A percentile compares a stretch with the other conserved stretches of the same genome.
Evolutionary conservation across 2,113 vertebrate genomes (phyloP).

Genomic region (Salvator merianae): DNA sequence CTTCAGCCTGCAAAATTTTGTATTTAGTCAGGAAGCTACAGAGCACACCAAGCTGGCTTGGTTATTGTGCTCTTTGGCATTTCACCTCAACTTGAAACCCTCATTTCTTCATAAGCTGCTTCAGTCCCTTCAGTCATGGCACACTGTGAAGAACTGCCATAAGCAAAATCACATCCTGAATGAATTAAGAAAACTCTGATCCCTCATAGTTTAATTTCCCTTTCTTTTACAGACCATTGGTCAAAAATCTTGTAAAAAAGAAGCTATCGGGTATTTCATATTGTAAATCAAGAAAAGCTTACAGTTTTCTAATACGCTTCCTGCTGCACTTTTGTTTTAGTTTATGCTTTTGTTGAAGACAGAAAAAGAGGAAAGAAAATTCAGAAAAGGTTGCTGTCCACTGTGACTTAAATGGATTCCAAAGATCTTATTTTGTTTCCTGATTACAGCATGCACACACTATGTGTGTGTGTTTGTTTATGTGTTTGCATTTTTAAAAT

Average conservation of each 20-base stretch:
- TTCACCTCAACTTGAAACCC: neutral
- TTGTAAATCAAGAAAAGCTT: neutral
- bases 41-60: conserved; percentile 1
- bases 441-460: too few species aligned
- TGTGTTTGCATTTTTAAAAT: neutral
- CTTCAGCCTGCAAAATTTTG: too few species aligned
- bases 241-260: neutral
- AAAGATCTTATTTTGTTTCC: neutral
- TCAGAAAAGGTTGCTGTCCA: neutral
- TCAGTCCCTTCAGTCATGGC: neutral
- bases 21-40: too few species aligned
- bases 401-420: neutral
- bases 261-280: neutral
- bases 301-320: neutral
- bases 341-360: neutral
- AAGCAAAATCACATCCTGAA: neutral
- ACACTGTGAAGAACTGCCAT: neutral
- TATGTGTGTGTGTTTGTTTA: neutral
- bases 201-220: neutral
- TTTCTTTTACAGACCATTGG: neutral
- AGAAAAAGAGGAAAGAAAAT: neutral
- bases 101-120: neutral
- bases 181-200: neutral
- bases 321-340: neutral
- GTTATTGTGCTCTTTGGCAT: conserved; percentile 32